Base-by-base conservation (phyloP, 2,888 invertebrate genomes). In the Nycteola revayana region DNA sequence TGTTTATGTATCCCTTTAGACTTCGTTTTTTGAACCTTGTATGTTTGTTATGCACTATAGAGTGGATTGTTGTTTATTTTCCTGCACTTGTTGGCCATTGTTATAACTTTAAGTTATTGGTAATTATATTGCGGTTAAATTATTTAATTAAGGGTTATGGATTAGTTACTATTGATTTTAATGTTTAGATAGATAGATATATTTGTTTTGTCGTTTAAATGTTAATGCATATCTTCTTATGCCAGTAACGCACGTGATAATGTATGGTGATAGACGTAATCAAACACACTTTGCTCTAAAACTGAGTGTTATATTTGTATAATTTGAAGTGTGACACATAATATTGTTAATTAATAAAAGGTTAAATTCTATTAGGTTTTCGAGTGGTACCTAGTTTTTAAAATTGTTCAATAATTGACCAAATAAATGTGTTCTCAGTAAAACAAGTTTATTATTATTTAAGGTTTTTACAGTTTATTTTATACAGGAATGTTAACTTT, bases 401-500 rank as follows among this genome's bases (percentile, higher is more conserved):
- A 66, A 74, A 68, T 66, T 79, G 74, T 80, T 82, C 72, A 78
- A 69, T 57, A 79, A 78, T 77, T 86, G 88, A 88, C 88, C 87
- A 87, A 88, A 86, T 87, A 88, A 86, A 88, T 84, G 88, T 88
- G 88, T 88, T 88, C 87, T 80, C 62, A 85, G 78, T 77, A 78
- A 85, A 69, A 59, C 59, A 50, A 47, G 60, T 53, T 49, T 42
- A 50, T 52, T 56, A 53, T 52, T 46, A 56, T 37, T 46, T 57
- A n/a, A 61, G 4, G 2, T 21, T n/a, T 21, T 2, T 7, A 21
- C 21, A 21, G n/a, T 21, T 18, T 5, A 44, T 25, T 43, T 76
- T 66, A 87, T 23, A 77, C 77, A 40, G 88, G 87, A 61, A 87
- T 80, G 71, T 93, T 94, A 43, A 95, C 92, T 80, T 95, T 95